Base-by-base conservation (phyloP, 2,797 vertebrate genomes). In the Taeniopygia guttata region DNA sequence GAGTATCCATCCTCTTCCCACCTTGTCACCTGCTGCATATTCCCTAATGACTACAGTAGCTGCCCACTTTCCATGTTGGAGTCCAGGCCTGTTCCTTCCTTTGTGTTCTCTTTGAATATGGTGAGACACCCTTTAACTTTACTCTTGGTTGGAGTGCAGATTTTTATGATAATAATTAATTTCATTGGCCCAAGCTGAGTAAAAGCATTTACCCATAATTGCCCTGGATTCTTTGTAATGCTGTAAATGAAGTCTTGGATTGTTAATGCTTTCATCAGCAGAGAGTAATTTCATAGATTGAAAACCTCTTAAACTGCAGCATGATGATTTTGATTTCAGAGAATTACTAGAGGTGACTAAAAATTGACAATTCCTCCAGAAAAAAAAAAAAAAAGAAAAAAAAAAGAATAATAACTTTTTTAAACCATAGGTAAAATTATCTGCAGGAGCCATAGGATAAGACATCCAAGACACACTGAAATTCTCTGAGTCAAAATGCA, bases 241-340 rank as follows among this genome's bases (percentile, higher is more conserved):
- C 76, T 36, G 1, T 82, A 92, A 88, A 56, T 87, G 79, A 87
- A 78, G 62, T 67, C 59, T 96, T 87, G 87, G 59, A 46, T 86
- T 83, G 54, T 78, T 94, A 90, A 36, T 91, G 45, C 56, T 93
- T 91, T 95, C 73, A 91, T 94, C 73, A 89, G 75, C 77, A 69
- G 43, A 87, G 81, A 87, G 32, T 88, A 89, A 93, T 92, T 66
- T 69, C n/a, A 21, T 58, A 81, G 75, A 82, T 13, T 81, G 58
- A 90, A 86, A 95, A 91, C 68, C 78, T 95, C 42, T 73, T 84
- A 58, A 89, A 75, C 8, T 86, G 20, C 49, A 92, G 38, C 46
- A 10, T 4, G 8, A 9, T 95, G n/a, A 66, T 84, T 93, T 94
- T 91, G 21, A 23, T 89, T 94, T 77, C 67, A 73, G 70, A 87